These are phyloP conservation scores for Xestia c-nigrum DNA, from an alignment of 2,888 invertebrate species.

Conservation along the genomic window DNA sequence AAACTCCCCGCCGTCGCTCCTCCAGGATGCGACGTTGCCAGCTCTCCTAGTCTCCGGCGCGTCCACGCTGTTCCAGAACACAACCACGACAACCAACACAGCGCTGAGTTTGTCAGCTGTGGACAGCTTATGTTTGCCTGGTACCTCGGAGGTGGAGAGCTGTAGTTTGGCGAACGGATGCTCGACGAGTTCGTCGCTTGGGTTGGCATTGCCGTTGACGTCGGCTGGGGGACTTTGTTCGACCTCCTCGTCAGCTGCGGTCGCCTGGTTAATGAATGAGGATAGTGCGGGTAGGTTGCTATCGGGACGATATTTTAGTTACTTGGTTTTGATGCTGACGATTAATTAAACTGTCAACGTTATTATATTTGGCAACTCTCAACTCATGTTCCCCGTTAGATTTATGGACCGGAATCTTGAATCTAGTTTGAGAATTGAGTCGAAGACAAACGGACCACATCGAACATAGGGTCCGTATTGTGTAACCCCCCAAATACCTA, in stretches of 20 bases:
- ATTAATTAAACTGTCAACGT: background rate
- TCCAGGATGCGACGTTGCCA: slow-evolving; percentile 86
- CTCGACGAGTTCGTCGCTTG: slow-evolving; percentile 77
- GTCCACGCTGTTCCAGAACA: slow-evolving; percentile 85
- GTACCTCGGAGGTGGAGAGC: slow-evolving; percentile 79
- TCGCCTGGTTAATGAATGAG: slow-evolving; percentile 91
- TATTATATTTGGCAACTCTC: background rate
- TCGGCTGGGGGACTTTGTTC: slow-evolving; percentile 84
- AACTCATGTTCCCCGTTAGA: background rate
- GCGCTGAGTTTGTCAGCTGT: slow-evolving; percentile 72
- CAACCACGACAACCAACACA: slow-evolving; percentile 78
- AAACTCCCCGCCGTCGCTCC: slow-evolving; percentile 89
- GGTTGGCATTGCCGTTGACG: slow-evolving; percentile 84
- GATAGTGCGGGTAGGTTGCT: slow-evolving; percentile 85
- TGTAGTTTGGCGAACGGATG: slow-evolving; percentile 87
- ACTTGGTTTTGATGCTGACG: background rate
- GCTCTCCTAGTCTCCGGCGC: slow-evolving; percentile 86
- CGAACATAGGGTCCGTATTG: background rate
- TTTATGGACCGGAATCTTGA: background rate
- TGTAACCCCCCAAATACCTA: background rate
- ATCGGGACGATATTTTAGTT: slow-evolving; percentile 18
- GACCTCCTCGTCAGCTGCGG: slow-evolving; percentile 86
- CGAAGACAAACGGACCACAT: background rate
- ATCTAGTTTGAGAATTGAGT: background rate
- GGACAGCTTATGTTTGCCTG: slow-evolving; percentile 77